Percentiles rank a stretch among this genome's conserved stretches.
Conservation (phyloP, 2,888 invertebrate species). For the Hirtodrosophila cameraria region DNA sequence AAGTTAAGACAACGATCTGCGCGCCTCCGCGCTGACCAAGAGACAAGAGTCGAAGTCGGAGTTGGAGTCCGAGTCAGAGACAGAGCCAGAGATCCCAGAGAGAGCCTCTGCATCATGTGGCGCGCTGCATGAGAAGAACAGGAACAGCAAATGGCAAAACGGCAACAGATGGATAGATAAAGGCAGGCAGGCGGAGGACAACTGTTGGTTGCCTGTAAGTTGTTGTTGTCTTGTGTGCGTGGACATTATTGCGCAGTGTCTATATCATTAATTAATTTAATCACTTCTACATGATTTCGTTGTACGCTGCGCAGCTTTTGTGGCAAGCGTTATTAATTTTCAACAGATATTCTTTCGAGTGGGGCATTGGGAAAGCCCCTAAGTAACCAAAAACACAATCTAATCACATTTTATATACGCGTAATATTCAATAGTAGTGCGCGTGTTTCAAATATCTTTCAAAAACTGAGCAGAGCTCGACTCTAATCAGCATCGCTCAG, state of each 20-base stretch:
- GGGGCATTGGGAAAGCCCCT: conserved; percentile 42
- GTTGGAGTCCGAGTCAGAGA: no score
- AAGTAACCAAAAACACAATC: conserved; percentile 19
- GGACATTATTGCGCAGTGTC: conserved; percentile 82
- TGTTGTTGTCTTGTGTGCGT: conserved; percentile 47
- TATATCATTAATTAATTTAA: conserved; percentile 82
- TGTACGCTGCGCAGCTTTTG: conserved; percentile 46
- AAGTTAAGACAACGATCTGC: conserved; percentile 80
- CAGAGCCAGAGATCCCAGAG: not conserved
- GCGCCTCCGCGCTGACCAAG: conserved; percentile 61
- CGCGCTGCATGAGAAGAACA: conserved; percentile 42
- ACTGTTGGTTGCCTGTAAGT: not conserved
- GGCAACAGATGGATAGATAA: conserved; percentile 37
- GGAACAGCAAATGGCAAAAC: conserved; percentile 5
- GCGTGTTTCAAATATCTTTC: not conserved
- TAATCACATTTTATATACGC: conserved; percentile 22
- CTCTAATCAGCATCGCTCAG: conserved; percentile 9
- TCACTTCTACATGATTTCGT: conserved; percentile 80
- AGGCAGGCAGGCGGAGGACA: not conserved
- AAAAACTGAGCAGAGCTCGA: not conserved
- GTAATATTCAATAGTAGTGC: no score
- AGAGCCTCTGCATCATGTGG: conserved; percentile 57
- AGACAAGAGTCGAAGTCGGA: no score
- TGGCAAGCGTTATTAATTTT: conserved; percentile 65
- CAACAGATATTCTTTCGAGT: not conserved